phyloP scores from a whole-genome alignment of 2,797 vertebrate genomes.

The Rhabdomys pumilio region DNA sequence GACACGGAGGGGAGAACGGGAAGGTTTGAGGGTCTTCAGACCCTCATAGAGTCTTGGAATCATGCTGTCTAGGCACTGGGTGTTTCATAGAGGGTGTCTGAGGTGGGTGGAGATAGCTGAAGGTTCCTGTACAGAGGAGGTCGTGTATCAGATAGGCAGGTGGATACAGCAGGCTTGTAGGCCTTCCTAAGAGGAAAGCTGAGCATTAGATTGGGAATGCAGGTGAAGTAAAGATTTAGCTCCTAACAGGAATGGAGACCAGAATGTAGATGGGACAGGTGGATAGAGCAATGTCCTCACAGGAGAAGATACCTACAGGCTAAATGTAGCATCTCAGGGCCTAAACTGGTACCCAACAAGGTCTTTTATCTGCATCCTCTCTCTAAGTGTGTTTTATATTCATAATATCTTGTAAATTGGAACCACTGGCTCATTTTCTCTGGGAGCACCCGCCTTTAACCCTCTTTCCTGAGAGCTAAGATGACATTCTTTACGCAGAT shows the following conservation, averaged over 20 bases:
- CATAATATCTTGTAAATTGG: not conserved
- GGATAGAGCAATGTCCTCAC: not conserved
- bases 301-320: not conserved
- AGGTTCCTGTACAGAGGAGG: not conserved
- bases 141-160: not conserved
- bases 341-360: not conserved
- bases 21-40: not conserved
- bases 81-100: not conserved
- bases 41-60: not conserved
- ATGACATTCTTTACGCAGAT: not conserved
- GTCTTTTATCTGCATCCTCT: not conserved
- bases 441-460: not conserved
- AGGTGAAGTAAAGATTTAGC: not conserved
- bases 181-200: not conserved
- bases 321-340: not conserved
- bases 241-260: not conserved
- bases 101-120: not conserved
- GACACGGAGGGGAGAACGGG: too few species aligned
- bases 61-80: not conserved
- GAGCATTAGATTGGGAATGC: not conserved
- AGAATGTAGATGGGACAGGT: not conserved
- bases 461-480: conserved; percentile 14
- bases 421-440: not conserved
- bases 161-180: not conserved
- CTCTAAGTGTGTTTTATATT: not conserved